Evolutionary conservation across 2,113 vertebrate species (phyloP).

Genomic region (Lonchura striata): DNA sequence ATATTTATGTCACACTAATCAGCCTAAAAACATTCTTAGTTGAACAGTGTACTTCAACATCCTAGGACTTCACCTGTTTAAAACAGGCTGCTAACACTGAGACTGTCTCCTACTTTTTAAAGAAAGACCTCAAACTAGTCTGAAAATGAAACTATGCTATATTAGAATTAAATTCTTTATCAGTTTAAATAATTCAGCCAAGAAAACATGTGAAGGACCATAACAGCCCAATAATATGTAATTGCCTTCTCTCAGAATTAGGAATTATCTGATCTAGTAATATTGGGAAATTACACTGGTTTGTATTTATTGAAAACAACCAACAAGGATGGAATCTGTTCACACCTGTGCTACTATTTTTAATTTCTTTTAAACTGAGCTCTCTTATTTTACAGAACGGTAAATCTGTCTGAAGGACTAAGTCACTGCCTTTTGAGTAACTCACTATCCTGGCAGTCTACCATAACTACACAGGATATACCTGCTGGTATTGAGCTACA

Average conservation of each 20-base stretch:
- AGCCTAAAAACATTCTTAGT: neutral
- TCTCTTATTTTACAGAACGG: neutral
- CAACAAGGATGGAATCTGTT: neutral
- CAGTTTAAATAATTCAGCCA: neutral
- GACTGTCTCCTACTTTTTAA: neutral
- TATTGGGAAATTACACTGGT: neutral
- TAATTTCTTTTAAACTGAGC: neutral
- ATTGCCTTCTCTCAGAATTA: neutral
- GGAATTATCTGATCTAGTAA: neutral
- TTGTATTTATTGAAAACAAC: neutral
- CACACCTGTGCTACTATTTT: neutral
- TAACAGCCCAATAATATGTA: neutral
- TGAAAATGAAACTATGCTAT: neutral
- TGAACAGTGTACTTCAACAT: neutral
- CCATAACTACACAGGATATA: neutral
- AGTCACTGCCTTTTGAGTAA: neutral
- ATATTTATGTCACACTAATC: neutral
- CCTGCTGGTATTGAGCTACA: neutral
- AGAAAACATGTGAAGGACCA: neutral
- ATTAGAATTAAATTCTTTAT: neutral
- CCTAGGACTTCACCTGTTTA: neutral
- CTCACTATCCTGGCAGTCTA: neutral
- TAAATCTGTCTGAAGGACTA: neutral
- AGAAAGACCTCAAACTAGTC: neutral
- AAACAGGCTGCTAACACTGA: neutral